phyloP scores from a whole-genome alignment of 23 tunicate genomes.

The Diplosoma virens region DNA sequence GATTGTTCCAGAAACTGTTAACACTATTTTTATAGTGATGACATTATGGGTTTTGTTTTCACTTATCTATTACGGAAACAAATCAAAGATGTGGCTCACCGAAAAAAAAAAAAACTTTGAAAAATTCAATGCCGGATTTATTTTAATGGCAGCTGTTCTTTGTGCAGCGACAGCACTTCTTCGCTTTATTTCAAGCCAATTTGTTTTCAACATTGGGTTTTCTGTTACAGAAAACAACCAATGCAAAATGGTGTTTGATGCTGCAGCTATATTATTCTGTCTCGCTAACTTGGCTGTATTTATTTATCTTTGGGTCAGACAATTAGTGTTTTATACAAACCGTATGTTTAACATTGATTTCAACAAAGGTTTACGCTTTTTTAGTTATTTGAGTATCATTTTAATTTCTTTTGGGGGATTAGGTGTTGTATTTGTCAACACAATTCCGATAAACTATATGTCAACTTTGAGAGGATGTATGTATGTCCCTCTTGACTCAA shows the following conservation, averaged over 20 bases:
- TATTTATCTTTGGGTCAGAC: constrained; percentile 37
- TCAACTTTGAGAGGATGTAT: constrained; percentile 1
- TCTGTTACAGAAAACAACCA: too few relatives aligned
- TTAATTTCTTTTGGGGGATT: constrained; percentile 3
- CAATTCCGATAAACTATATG: neutral
- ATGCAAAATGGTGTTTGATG: neutral
- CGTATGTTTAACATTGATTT: constrained; percentile 6
- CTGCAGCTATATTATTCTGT: neutral
- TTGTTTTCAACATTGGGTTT: constrained; percentile 11
- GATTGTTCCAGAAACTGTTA: constrained; percentile 20
- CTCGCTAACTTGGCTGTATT: constrained; percentile 6
- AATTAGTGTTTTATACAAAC: constrained; percentile 25
- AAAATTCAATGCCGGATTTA: constrained; percentile 34
- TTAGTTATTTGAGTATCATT: constrained; percentile 11
- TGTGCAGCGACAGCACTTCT: constrained; percentile 12
- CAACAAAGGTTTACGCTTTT: neutral
- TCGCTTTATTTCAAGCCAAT: constrained; percentile 8
- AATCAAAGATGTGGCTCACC: constrained; percentile 3
- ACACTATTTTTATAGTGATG: neutral
- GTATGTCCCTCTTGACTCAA: neutral
- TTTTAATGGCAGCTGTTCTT: constrained; percentile 15
- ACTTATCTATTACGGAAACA: neutral
- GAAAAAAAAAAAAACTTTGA: neutral
- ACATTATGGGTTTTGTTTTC: constrained; percentile 6
- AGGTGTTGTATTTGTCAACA: neutral